A percentile compares a stretch with the other conserved stretches of the same genome.
phyloP scores from a whole-genome alignment of 2,113 vertebrate species.

The Brevimyrus niger region DNA sequence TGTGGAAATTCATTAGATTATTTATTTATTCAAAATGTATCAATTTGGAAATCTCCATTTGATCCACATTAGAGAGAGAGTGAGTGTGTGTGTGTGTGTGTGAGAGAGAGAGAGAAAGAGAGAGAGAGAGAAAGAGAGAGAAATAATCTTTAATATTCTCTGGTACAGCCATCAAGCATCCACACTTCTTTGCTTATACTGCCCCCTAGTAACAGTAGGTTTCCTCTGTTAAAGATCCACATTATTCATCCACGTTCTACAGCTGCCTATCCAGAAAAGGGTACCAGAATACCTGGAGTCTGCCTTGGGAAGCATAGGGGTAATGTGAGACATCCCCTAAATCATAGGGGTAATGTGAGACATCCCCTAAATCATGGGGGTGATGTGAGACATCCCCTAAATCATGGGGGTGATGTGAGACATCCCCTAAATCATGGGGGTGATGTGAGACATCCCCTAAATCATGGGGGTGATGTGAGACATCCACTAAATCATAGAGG shows the following conservation, averaged over 20 bases:
- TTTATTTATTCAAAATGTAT: background rate
- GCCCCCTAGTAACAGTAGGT: background rate
- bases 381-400: background rate
- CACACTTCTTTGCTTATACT: background rate
- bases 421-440: background rate
- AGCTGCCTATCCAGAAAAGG: background rate
- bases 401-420: too few species aligned
- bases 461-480: too few species aligned
- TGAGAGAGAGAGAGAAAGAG: background rate
- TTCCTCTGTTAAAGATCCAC: background rate
- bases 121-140: background rate
- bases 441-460: background rate
- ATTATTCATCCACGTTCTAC: background rate
- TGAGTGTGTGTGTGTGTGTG: too few species aligned
- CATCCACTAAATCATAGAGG: background rate
- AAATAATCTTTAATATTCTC: background rate
- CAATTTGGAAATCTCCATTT: background rate
- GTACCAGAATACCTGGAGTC: background rate
- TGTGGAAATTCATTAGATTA: background rate
- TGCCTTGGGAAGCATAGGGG: background rate
- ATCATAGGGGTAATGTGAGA: too few species aligned
- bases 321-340: background rate
- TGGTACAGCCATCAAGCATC: background rate
- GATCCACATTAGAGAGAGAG: background rate
- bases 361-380: background rate